These are phyloP conservation scores for Aromia moschata DNA, from an alignment of 2,888 invertebrate species.

Conservation along the genomic window DNA sequence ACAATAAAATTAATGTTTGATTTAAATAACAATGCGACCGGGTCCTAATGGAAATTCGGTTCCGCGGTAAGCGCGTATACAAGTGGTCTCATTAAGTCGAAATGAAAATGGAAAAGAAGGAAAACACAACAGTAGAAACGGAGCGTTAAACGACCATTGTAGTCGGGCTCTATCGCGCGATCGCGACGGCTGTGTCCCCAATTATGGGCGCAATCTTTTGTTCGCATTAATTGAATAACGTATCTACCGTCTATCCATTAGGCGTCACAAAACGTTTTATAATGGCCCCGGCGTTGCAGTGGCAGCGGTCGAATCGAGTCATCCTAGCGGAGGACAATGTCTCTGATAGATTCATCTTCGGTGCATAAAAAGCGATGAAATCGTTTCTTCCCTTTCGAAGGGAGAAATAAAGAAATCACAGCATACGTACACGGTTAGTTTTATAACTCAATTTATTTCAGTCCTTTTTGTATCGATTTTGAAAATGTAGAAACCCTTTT, in stretches of 20 bases:
- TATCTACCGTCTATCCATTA: conserved; percentile 33
- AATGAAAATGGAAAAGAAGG: conserved; percentile 38
- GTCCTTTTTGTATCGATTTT: too few species aligned
- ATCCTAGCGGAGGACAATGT: conserved; percentile 4
- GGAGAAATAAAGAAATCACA: too few species aligned
- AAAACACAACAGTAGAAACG: conserved; percentile 43
- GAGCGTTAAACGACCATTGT: conserved; percentile 46
- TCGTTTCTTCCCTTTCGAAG: too few species aligned
- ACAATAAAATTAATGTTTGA: conserved; percentile 15
- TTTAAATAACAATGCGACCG: conserved; percentile 27
- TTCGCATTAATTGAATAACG: conserved; percentile 45
- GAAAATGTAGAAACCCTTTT: too few species aligned
- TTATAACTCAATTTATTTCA: too few species aligned
- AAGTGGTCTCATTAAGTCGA: conserved; percentile 41
- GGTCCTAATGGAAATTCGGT: conserved; percentile 22
- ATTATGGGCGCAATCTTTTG: conserved; percentile 41
- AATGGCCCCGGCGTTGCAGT: conserved; percentile 10
- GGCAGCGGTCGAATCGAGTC: conserved; percentile 9
- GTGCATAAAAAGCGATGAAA: too few species aligned
- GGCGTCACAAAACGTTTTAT: conserved; percentile 29
- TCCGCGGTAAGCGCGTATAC: conserved; percentile 11
- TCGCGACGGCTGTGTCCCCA: conserved; percentile 38
- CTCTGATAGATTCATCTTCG: conserved; percentile 6
- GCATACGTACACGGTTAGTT: too few species aligned
- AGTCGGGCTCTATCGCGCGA: conserved; percentile 40